Evolutionary conservation across 2,797 vertebrate species (phyloP).

Genomic region (Spheniscus humboldti): DNA sequence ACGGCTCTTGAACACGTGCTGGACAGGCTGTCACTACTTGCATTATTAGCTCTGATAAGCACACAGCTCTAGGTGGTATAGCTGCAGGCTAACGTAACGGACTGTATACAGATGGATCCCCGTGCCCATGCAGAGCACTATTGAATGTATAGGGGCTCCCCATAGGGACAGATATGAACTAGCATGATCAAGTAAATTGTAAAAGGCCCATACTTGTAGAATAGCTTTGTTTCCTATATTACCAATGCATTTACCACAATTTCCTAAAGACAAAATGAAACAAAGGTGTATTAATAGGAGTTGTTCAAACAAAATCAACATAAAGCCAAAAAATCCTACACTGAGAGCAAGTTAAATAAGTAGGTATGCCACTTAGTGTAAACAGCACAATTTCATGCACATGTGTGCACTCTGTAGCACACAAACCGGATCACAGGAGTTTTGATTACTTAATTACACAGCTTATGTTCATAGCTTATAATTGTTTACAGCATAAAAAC

Average conservation of each 20-base stretch:
- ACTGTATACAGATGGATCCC: constrained; percentile 52
- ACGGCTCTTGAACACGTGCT: neutral
- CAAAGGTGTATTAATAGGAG: neutral
- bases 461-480: neutral
- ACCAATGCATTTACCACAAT: neutral
- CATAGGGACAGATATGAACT: constrained; percentile 7
- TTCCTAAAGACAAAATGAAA: neutral
- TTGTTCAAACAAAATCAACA: neutral
- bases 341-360: neutral
- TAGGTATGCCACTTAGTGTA: neutral
- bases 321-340: neutral
- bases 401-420: neutral
- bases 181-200: neutral
- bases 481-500: neutral
- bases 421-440: neutral
- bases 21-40: constrained; percentile 47
- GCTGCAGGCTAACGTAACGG: constrained; percentile 45
- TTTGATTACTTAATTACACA: constrained; percentile 13
- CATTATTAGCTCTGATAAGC: constrained; percentile 49
- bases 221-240: neutral
- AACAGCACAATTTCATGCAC: neutral
- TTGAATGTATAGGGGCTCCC: constrained; percentile 40
- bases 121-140: constrained; percentile 19
- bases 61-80: constrained; percentile 55
- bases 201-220: neutral